Conservation (phyloP, 2,888 invertebrate genomes). For the Hirtodrosophila duncani region DNA sequence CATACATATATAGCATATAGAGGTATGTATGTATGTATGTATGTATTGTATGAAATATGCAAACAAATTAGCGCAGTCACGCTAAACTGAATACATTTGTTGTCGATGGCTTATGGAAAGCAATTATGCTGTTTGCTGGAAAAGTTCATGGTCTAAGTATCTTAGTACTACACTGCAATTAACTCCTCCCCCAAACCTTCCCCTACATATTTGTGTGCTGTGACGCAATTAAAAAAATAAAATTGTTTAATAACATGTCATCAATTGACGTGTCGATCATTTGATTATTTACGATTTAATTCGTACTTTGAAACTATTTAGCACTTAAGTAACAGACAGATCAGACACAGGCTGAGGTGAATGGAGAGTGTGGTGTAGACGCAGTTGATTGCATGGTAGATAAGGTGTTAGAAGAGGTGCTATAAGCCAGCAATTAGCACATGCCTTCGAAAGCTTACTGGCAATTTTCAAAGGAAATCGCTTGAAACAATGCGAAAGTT, state of each 20-base stretch:
- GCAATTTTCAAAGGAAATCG: too few species aligned
- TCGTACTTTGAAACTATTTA: conserved; percentile 42
- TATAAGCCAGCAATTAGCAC: background rate
- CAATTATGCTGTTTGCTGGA: conserved; percentile 11
- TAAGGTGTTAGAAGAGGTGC: too few species aligned
- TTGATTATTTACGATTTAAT: conserved; percentile 33
- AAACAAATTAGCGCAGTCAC: conserved; percentile 61
- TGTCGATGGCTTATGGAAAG: too few species aligned
- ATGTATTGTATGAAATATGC: conserved; percentile 21
- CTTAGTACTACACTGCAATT: conserved; percentile 19
- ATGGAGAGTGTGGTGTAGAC: background rate
- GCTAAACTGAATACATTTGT: conserved; percentile 47
- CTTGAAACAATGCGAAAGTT: too few species aligned
- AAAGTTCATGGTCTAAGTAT: conserved; percentile 22
- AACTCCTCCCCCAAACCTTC: too few species aligned
- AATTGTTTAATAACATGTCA: conserved; percentile 39
- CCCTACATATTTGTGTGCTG: too few species aligned
- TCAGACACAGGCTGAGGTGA: background rate
- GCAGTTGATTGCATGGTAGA: too few species aligned
- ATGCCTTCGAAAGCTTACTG: too few species aligned
- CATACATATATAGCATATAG: conserved; percentile 3
- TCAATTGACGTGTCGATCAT: conserved; percentile 15
- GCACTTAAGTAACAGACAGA: conserved; percentile 38
- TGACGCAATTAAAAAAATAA: conserved; percentile 1
- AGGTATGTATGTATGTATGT: background rate